A percentile compares a stretch with the other conserved stretches of the same genome.
phyloP scores from a whole-genome alignment of 2,888 invertebrate genomes.

The Sphinx pinastri region DNA sequence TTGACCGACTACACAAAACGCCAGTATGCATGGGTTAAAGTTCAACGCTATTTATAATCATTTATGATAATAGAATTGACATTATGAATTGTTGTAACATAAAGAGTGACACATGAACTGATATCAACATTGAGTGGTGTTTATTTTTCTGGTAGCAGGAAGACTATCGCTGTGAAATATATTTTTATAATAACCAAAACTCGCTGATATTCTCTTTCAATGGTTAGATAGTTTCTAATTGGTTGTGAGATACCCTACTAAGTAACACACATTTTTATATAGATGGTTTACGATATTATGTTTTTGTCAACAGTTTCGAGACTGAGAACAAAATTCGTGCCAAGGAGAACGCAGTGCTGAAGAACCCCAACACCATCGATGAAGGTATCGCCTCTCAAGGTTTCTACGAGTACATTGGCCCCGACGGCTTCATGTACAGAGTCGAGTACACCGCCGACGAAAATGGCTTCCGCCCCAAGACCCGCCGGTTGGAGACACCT shows the following conservation, averaged over 20 bases:
- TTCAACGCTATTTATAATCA: constrained; percentile 67
- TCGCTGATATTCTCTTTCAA: no score
- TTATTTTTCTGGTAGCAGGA: constrained; percentile 18
- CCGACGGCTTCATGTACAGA: constrained; percentile 80
- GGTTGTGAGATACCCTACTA: no score
- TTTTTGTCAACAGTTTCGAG: constrained; percentile 66
- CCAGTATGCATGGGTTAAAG: constrained; percentile 55
- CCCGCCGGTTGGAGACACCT: constrained; percentile 75
- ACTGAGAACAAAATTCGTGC: constrained; percentile 83
- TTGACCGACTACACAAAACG: constrained; percentile 59
- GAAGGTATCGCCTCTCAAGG: constrained; percentile 80
- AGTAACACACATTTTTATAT: no score
- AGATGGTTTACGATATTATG: not conserved
- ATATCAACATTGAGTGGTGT: constrained; percentile 18
- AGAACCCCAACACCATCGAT: constrained; percentile 76
- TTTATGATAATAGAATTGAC: constrained; percentile 56
- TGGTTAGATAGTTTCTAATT: no score
- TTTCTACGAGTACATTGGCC: constrained; percentile 82
- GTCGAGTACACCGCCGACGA: constrained; percentile 82
- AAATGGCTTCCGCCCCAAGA: constrained; percentile 77
- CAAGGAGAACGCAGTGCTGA: constrained; percentile 78
- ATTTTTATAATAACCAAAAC: not conserved
- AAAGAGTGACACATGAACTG: constrained; percentile 31
- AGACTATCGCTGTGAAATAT: not conserved
- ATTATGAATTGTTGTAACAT: constrained; percentile 41